These are phyloP conservation scores for Ectemnius cavifrons DNA, from an alignment of 2,888 invertebrate species.

Conservation along the genomic window DNA sequence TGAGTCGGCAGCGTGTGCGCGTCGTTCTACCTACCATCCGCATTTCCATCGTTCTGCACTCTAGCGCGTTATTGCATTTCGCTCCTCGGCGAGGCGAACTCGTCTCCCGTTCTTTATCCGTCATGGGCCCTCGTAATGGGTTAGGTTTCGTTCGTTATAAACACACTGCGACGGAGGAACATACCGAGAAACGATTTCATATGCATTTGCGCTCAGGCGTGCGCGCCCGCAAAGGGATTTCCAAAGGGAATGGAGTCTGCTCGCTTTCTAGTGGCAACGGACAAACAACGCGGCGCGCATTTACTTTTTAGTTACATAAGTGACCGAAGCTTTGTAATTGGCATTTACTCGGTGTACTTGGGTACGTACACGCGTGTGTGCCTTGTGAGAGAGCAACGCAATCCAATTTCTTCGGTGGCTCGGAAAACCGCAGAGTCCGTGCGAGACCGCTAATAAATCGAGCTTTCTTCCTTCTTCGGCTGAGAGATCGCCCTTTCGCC, in stretches of 20 bases:
- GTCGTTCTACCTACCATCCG: constrained; percentile 2
- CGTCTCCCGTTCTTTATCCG: constrained; percentile 21
- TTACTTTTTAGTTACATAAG: neutral
- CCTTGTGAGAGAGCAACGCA: neutral
- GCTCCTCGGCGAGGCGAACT: too few species aligned
- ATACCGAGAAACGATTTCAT: constrained; percentile 28
- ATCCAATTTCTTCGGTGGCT: constrained; percentile 9
- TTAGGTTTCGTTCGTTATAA: constrained; percentile 38
- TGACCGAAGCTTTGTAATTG: constrained; percentile 4
- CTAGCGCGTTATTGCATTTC: constrained; percentile 9
- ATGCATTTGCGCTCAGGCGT: too few species aligned
- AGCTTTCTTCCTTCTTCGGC: neutral
- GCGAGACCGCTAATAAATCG: neutral
- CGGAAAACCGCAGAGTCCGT: constrained; percentile 3
- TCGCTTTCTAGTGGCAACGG: constrained; percentile 10
- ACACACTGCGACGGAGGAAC: constrained; percentile 12
- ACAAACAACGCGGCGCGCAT: too few species aligned
- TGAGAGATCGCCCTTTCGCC: too few species aligned
- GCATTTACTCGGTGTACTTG: neutral
- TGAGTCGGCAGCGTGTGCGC: too few species aligned
- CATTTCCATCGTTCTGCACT: constrained; percentile 28
- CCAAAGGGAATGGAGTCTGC: too few species aligned
- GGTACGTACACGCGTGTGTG: neutral
- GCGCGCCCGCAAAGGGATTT: too few species aligned
- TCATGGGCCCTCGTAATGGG: constrained; percentile 27